A percentile compares a stretch with the other conserved stretches of the same genome.
Evolutionary conservation across 2,797 vertebrate genomes (phyloP).

Genomic region (Cuniculus paca): DNA sequence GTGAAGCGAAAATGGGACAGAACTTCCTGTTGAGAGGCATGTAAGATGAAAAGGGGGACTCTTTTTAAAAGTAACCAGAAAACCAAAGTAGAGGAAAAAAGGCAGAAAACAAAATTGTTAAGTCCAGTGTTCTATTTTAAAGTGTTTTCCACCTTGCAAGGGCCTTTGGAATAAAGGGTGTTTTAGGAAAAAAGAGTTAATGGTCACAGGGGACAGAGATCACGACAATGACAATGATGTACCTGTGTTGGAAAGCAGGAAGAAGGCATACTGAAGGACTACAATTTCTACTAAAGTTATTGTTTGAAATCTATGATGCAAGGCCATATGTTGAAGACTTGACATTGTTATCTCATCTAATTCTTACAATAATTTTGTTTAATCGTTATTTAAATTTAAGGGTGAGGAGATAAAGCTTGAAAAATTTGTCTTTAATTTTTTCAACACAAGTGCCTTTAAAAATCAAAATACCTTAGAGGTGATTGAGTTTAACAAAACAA

Average conservation of each 20-base stretch:
- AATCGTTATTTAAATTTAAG: conserved; percentile 27
- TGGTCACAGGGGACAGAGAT: not conserved
- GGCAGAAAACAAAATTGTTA: not conserved
- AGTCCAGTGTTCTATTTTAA: not conserved
- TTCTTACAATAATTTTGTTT: not conserved
- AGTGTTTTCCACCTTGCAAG: not conserved
- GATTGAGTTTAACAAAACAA: not conserved
- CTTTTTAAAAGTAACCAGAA: not conserved
- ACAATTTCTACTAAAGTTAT: not conserved
- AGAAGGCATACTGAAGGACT: not conserved
- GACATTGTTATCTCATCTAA: not conserved
- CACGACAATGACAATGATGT: rapidly evolving
- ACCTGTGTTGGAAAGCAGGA: not conserved
- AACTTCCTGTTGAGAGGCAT: not conserved
- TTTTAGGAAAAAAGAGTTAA: not conserved
- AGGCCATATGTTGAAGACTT: not conserved
- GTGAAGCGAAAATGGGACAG: not conserved
- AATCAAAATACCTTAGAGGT: not conserved
- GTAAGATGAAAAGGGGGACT: not conserved
- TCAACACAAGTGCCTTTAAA: not conserved
- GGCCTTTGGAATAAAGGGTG: not conserved
- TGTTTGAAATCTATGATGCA: not conserved
- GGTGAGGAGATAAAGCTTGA: not conserved
- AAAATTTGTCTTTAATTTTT: not conserved
- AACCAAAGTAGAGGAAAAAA: not conserved